These are phyloP conservation scores for Nudaria mundana DNA, from an alignment of 2,888 invertebrate genomes.

Conservation along the genomic window DNA sequence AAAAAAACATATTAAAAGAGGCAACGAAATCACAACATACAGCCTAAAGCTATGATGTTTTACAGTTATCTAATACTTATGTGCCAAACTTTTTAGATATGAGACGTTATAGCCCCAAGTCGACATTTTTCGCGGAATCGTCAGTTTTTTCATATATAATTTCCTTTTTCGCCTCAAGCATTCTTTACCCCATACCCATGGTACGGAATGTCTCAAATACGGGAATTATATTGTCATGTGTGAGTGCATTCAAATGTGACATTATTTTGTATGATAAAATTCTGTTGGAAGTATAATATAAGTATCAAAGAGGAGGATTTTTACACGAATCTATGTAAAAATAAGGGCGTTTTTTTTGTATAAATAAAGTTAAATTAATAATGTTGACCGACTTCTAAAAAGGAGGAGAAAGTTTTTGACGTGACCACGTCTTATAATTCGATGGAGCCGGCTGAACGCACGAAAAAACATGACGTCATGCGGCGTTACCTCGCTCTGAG, in stretches of 20 bases:
- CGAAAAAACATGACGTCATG: too few species aligned
- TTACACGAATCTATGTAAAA: too few species aligned
- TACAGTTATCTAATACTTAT: constrained; percentile 70
- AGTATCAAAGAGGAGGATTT: too few species aligned
- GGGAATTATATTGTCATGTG: constrained; percentile 16
- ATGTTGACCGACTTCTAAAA: too few species aligned
- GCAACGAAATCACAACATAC: constrained; percentile 28
- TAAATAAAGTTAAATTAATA: too few species aligned
- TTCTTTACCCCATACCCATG: constrained; percentile 3
- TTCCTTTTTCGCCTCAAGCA: constrained; percentile 16
- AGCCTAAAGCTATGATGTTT: constrained; percentile 35
- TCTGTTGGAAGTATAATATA: too few species aligned
- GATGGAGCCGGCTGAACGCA: too few species aligned
- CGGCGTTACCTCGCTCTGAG: too few species aligned
- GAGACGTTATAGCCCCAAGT: constrained; percentile 41
- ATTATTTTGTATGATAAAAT: too few species aligned
- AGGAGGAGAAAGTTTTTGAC: too few species aligned
- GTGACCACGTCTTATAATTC: too few species aligned
- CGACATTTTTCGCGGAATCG: constrained; percentile 42
- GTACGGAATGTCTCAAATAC: constrained; percentile 11
- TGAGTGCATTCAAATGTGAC: constrained; percentile 7
- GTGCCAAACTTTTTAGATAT: constrained; percentile 72
- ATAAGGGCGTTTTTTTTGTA: too few species aligned
- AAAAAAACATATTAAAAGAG: constrained; percentile 42
- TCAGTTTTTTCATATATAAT: constrained; percentile 28